phyloP scores from a whole-genome alignment of 2,797 vertebrate genomes.

The Amazona finschi region DNA sequence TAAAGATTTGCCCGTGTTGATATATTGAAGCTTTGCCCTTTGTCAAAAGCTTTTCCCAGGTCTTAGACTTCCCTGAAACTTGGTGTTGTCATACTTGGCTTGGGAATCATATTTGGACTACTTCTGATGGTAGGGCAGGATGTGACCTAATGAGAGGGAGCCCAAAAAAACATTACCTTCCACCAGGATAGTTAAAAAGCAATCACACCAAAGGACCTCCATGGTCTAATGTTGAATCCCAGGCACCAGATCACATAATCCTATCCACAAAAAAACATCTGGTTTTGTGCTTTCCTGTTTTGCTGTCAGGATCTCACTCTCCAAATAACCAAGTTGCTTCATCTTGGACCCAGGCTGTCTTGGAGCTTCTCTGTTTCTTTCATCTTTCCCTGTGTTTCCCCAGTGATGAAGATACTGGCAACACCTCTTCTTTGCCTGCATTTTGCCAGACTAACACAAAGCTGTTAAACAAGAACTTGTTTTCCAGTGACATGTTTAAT shows the following conservation, averaged over 20 bases:
- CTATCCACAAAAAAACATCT: not conserved
- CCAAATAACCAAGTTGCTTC: not conserved
- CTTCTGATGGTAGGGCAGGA: not conserved
- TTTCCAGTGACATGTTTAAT: not conserved
- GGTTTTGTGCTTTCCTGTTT: not conserved
- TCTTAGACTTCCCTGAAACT: not conserved
- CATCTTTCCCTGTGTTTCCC: not conserved
- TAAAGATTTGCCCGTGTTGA: not conserved
- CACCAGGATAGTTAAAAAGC: not conserved
- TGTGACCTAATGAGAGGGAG: not conserved
- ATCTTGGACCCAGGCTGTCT: fast-evolving
- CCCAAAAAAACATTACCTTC: not conserved
- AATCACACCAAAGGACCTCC: not conserved
- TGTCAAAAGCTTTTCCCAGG: not conserved
- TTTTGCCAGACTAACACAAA: not conserved
- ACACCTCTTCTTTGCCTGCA: not conserved
- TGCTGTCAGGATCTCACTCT: not conserved
- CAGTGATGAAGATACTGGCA: not conserved
- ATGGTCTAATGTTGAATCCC: not conserved
- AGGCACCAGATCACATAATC: not conserved
- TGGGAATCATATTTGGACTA: not conserved
- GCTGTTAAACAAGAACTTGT: not conserved
- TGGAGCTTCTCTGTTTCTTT: not conserved
- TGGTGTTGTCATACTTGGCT: not conserved
- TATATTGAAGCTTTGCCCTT: not conserved